A percentile compares a stretch with the other conserved stretches of the same genome.
These are phyloP conservation scores for Amphiprion ocellaris DNA, from an alignment of 2,113 vertebrate species.

Conservation along the genomic window DNA sequence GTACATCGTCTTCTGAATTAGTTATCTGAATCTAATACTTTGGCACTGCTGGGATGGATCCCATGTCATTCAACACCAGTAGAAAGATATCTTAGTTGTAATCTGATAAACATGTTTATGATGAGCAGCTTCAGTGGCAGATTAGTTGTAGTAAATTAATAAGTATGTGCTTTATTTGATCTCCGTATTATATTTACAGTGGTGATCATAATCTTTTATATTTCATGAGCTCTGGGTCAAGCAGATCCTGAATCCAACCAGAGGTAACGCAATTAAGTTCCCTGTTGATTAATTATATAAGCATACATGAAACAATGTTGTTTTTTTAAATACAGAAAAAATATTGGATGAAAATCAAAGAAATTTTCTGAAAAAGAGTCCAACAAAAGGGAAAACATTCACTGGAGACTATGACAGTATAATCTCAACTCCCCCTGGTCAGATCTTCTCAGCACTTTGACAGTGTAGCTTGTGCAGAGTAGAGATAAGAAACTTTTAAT, in stretches of 20 bases:
- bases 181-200: not conserved
- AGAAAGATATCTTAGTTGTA: constrained; percentile 22
- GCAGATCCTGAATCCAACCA: not conserved
- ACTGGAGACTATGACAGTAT: not conserved
- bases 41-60: constrained; percentile 11
- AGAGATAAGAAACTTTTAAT: constrained; percentile 29
- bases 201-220: not conserved
- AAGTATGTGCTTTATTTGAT: constrained; percentile 22
- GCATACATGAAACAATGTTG: not conserved
- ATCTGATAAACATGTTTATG: constrained; percentile 42
- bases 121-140: constrained; percentile 13
- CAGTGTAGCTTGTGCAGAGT: constrained; percentile 8
- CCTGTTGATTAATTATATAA: not conserved
- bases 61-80: not conserved
- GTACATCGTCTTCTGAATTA: constrained; percentile 33
- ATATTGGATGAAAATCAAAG: not conserved
- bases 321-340: not conserved
- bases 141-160: constrained; percentile 29
- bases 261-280: not conserved
- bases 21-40: constrained; percentile 40
- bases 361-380: not conserved
- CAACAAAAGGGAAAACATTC: not conserved
- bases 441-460: not conserved
- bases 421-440: not conserved
- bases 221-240: not conserved